These are phyloP conservation scores for Oscheius sp. DNA, from an alignment of 2,888 invertebrate species.

Conservation along the genomic window DNA sequence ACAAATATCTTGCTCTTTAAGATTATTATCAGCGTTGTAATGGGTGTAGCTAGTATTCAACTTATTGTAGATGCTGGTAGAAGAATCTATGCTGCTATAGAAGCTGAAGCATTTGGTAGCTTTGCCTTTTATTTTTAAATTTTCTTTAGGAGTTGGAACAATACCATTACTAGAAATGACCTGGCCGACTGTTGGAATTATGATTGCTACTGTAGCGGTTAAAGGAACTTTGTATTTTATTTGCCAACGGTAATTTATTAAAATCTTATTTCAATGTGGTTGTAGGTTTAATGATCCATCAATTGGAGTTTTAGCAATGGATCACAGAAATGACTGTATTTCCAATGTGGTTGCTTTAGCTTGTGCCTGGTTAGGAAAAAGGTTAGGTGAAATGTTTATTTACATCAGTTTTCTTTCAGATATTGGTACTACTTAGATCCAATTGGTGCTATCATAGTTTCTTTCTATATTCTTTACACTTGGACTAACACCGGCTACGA, in stretches of 20 bases:
- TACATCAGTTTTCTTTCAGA: constrained; percentile 10
- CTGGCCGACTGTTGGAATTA: constrained; percentile 63
- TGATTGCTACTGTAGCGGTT: constrained; percentile 63
- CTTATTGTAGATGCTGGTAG: constrained; percentile 67
- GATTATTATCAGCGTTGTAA: constrained; percentile 72
- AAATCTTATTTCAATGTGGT: not conserved
- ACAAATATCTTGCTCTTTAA: constrained; percentile 28
- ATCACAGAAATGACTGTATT: constrained; percentile 74
- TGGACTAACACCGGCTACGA: constrained; percentile 72
- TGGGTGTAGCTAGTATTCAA: constrained; percentile 73
- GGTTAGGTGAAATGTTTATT: constrained; percentile 3
- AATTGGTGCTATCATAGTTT: constrained; percentile 73
- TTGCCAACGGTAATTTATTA: constrained; percentile 54
- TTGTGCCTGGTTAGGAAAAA: constrained; percentile 69
- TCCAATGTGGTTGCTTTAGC: constrained; percentile 73
- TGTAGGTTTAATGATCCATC: constrained; percentile 67
- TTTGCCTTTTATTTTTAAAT: not conserved
- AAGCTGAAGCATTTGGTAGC: not conserved
- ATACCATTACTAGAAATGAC: constrained; percentile 56
- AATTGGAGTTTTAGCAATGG: constrained; percentile 72
- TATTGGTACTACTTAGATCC: constrained; percentile 73
- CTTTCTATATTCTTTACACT: constrained; percentile 72
- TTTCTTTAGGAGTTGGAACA: constrained; percentile 8
- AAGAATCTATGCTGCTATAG: constrained; percentile 36
- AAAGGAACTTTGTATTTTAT: constrained; percentile 64